Base-by-base conservation (phyloP, 2,888 invertebrate genomes). In the Toxonevra muliebris region DNA sequence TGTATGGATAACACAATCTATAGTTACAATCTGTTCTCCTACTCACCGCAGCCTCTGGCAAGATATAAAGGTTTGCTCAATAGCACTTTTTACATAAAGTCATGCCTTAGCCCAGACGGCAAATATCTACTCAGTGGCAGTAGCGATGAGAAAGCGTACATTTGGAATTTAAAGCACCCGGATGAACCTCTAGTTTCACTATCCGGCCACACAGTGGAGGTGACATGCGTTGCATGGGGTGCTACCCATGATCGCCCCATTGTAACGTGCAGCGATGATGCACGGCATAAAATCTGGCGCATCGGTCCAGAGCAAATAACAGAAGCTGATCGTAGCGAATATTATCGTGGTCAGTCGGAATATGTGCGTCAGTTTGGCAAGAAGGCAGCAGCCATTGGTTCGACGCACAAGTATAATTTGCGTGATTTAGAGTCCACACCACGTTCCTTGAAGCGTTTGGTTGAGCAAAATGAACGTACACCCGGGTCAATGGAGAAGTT, bases 1-100 rank as follows among this genome's bases (percentile, higher is more conserved):
- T 95, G 95, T 83, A 92, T 94, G 88, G 95, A 96, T 82, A 91
- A 92, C 80, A 90, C 90, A 58, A 92, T 97, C 70, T 96, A 96
- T 82, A 91, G 93, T 80, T 96, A 92, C 82, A 94, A 96, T 82
- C 86, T 94, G 63, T 87, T 90, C 2, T 89, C 92, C 0, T 92
- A 91, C 81, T 87, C 88, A 77, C 83, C 88, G 13, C 83, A 90
- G 65, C 93, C 95, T 0, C 83, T 90, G 68, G 89, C 88, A 76
- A 84, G 87, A 59, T 92, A 91, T 79, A 84, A 86, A 13, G 96
- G 96, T 0, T 92, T 95, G 82, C 88, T 91, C 76, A 93, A 92
- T 83, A 88, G 89, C 65, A 91, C 94, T 0, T 96, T 94, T 86
- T 96, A 94, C 84, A 92, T 96, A 45, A 95, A 95, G 84, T 89